Evolutionary conservation across 2,888 invertebrate genomes (phyloP), one percentile per base, ranked within the genome.

Genomic region (Penaeus monodon): DNA sequence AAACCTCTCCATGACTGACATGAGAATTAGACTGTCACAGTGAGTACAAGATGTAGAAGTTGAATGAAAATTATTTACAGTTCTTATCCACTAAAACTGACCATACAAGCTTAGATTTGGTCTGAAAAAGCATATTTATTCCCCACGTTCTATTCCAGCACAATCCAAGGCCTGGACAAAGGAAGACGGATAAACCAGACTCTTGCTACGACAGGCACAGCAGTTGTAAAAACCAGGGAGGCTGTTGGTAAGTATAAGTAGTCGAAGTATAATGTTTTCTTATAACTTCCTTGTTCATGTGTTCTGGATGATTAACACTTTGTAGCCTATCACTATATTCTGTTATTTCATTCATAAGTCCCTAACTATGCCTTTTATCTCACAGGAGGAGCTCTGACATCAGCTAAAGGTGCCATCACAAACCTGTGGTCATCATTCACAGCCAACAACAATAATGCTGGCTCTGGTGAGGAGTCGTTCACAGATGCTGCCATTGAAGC

Each of bases 151-250:
- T 89, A 90, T 92, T 93, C 66, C 92, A 98, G 98, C 92, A 97
- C 97, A 33, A 97, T 98, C 96, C 97, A 98, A 91, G 97, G 96
- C 91, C 96, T 97, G 66, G 98, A 98, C 92, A 95, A 97, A 91
- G 98, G 98, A 0, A 94, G 98, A 84, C 98, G 98, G 93, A 94
- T 98, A 89, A 98, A 97, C 91, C 97, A 97, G 92, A 98, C 98
- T 0, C 97, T 98, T 92, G 95, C 95, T 83, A 96, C 96, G 89
- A 98, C 98, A 2, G 97, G 98, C 57, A 95, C 97, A 91, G 98
- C 97, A 63, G 97, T 98, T 80, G 96, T 95, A 24, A 95, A 95
- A 44, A 96, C 95, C 17, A 95, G 95, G 84, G 95, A 95, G 93
- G 96, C 94, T 91, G 95, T 96, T 83, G 95, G 95, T 95, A 92